Evolutionary conservation across 1,140 invertebrate species (phyloP), one percentile per base, ranked within the genome.

Genomic region (Centruroides vittatus): DNA sequence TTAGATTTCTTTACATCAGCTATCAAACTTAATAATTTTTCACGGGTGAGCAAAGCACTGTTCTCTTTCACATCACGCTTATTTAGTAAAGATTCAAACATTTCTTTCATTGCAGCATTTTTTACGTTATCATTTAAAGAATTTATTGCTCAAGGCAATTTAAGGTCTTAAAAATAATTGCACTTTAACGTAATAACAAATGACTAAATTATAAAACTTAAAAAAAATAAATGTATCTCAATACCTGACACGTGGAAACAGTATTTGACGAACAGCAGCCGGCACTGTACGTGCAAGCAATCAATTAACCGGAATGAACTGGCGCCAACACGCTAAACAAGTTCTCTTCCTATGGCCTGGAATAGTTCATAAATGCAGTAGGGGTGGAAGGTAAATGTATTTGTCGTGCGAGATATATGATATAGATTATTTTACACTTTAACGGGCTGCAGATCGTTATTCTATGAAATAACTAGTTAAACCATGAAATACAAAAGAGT

Each of bases 371-470:
- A 61, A 61, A 61, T 53, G 60, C 55, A 57, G 60, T 57, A 61
- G 60, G 60, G 60, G 60, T 61, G 60, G 60, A 61, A 61, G 60
- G 53, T 56, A 61, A 61, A 61, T 61, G 36, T 57, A 61, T 61
- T 57, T 57, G 55, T 52, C 55, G 60, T 57, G n/a, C n/a, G 57
- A 47, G 48, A 52, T 47, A 52, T 58, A 58, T 58, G n/a, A n/a
- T n/a, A n/a, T n/a, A n/a, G n/a, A n/a, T n/a, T n/a, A n/a, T n/a
- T n/a, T n/a, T n/a, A n/a, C n/a, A n/a, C n/a, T n/a, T n/a, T n/a
- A n/a, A n/a, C n/a, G n/a, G n/a, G n/a, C n/a, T n/a, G n/a, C n/a
- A n/a, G n/a, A n/a, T n/a, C n/a, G n/a, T n/a, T n/a, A n/a, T n/a
- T n/a, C n/a, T n/a, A n/a, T n/a, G n/a, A n/a, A n/a, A n/a, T n/a